Base-by-base conservation (phyloP, 2,888 invertebrate species). In the Ecdyonurus torrentis region DNA sequence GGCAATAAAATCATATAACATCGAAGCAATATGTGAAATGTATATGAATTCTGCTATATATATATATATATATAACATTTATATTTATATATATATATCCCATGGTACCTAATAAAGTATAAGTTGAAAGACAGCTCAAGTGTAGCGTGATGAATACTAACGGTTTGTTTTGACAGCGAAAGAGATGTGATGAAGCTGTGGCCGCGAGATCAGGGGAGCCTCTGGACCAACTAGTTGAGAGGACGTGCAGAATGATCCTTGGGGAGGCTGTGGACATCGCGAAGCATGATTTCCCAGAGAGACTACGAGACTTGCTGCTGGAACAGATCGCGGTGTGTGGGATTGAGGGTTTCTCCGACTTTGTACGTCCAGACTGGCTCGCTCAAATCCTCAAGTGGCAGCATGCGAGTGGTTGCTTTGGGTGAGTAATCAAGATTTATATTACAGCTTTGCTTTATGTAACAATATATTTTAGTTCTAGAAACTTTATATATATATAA, bases 281-380 rank as follows among this genome's bases (percentile, higher is more conserved):
- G 62, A 62, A 65, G 1, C 63, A 66, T 25, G 67, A 67, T 22
- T 73, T 73, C 64, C 73, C 74, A 25, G 58, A 61, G 2, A 53
- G 66, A 5, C 66, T 71, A 0, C 68, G 65, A 52, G 75, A 75
- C 69, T 67, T 75, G 19, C 70, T 70, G 55, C 70, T 71, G 65
- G 75, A 75, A 67, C 72, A 75, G 72, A 70, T 79, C 63, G 69
- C 74, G 25, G 67, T 79, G 2, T 79, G 79, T 66, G 77, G 78
- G 1, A 72, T 76, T 67, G 76, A 77, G 68, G 79, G 78, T 18
- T 77, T 72, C 66, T 65, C 70, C 1, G 77, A 79, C 64, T 78
- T 79, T 67, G 66, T 74, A 1, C 67, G 69, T 20, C 63, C 67
- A 2, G 70, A 69, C 59, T 78, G 76, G 71, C 69, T 72, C 20